Base-by-base conservation (phyloP, 37 sponge, comb jelly and placozoan genomes). In the Petrosia ficiformis region DNA sequence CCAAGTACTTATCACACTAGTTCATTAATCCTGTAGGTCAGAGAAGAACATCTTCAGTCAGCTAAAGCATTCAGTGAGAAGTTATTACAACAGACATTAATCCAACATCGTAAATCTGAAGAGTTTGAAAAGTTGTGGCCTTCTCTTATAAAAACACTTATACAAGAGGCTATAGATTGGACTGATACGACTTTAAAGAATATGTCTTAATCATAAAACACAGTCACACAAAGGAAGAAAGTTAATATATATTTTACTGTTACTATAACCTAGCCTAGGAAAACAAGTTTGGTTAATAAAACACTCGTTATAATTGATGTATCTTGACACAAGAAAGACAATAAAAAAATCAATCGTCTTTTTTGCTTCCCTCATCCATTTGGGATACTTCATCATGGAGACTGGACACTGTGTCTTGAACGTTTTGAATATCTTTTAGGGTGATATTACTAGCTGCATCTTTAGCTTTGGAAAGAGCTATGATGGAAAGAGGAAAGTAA, bases 61-160 rank as follows among this genome's bases (percentile, higher is more conserved):
- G n/a, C n/a, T n/a, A n/a, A n/a, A n/a, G n/a, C n/a, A n/a, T n/a
- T n/a, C n/a, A n/a, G n/a, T n/a, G n/a, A n/a, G n/a, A n/a, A n/a
- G n/a, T n/a, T n/a, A n/a, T 14, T 19, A 14, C 54, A 48, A 48
- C 14, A 48, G 14, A 14, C 14, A 48, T 14, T 48, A 48, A 48
- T 19, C 14, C 54, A 48, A 48, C 14, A 19, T 48, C 54, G 14
- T 48, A 54, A 3, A 5, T 81, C 77, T 56, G 35, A 60, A 22
- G 40, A 44, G 58, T 79, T 86, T 59, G 79, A 78, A 19, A 44
- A 58, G 37, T 57, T 82, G 0, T 91, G 87, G 87, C 87, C 87
- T 0, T 22, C 29, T 2, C 40, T 86, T 6, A 22, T 86, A 43
- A 48, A 67, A 16, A 39, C 42, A 11, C 35, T 82, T 34, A 76